These are phyloP conservation scores for Pollenia labialis DNA, from an alignment of 2,888 invertebrate species.

Conservation along the genomic window DNA sequence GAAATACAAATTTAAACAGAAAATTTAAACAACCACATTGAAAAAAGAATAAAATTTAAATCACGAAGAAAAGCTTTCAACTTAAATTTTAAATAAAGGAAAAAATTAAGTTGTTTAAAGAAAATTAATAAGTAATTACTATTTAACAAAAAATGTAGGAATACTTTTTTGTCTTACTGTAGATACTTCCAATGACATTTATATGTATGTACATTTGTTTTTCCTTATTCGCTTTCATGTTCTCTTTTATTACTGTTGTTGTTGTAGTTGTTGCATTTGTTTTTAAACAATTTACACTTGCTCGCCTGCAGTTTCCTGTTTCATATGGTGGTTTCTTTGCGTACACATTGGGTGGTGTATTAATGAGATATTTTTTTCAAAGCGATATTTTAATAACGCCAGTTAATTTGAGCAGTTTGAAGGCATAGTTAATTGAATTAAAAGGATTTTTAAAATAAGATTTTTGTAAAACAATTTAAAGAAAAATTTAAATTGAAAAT, in stretches of 20 bases:
- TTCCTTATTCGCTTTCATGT: conserved; percentile 2
- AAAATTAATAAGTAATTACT: too few species aligned
- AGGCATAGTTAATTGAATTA: too few species aligned
- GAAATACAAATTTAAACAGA: background rate
- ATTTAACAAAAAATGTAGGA: background rate
- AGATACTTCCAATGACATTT: background rate
- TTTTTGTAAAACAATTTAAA: too few species aligned
- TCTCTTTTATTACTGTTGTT: background rate
- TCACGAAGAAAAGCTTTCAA: background rate
- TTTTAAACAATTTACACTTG: conserved; percentile 1
- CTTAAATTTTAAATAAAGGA: too few species aligned
- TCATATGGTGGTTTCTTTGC: background rate
- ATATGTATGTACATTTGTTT: background rate
- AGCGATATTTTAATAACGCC: too few species aligned
- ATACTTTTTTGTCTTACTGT: background rate
- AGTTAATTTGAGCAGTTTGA: too few species aligned
- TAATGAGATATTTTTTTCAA: too few species aligned
- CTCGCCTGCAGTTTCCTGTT: background rate
- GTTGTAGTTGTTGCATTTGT: background rate
- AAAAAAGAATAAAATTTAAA: background rate
- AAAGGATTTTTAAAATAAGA: too few species aligned
- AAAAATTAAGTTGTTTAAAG: too few species aligned
- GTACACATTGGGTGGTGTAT: background rate
- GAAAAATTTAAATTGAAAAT: too few species aligned
- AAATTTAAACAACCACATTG: background rate